Base-by-base conservation (phyloP, 2,113 vertebrate genomes). In the Forbesichthys agassizii region DNA sequence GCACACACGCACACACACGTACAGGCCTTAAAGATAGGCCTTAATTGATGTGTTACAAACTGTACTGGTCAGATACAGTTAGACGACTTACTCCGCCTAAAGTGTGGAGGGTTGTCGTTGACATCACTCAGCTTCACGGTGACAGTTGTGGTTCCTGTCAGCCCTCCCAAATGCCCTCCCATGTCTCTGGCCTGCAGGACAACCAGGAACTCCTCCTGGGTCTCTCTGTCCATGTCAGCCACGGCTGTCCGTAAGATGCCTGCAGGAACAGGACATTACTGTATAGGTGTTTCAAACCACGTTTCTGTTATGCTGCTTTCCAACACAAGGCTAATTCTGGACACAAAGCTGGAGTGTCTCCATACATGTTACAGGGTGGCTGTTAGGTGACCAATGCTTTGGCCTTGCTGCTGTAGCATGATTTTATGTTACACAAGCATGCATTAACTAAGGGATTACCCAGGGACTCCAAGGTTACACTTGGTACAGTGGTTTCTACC, bases 121-220 rank as follows among this genome's bases (percentile, higher is more conserved):
- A 94, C 90, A 36, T 96, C 95, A 33, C 88, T 95, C 78, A 96
- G 91, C 62, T 84, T 91, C 74, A 95, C 93, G 0, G 94, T 96
- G 76, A 96, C 84, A 0, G 94, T 96, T 0, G 95, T 94, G 18
- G 95, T 96, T 68, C 95, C 95, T 1, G 95, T 95, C 67, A 97
- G 85, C 60, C 95, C 95, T 3, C 95, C 96, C 71, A 93, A 88
- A 82, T 96, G 95, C 9, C 95, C 96, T 0, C 95, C 95, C 96
- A 96, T 96, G 88, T 97, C 96, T 83, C 94, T 95, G 77, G 95
- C 96, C 81, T 96, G 94, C 55, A 97, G 92, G 65, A 96, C 91
- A 9, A 96, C 93, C 70, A 93, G 86, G 74, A 95, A 96, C 68
- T 95, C 93, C 49, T 95, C 93, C 73, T 94, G 95, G 0, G 90